Base-by-base conservation (phyloP, 2,888 invertebrate species). In the Crioceris asparagi region DNA sequence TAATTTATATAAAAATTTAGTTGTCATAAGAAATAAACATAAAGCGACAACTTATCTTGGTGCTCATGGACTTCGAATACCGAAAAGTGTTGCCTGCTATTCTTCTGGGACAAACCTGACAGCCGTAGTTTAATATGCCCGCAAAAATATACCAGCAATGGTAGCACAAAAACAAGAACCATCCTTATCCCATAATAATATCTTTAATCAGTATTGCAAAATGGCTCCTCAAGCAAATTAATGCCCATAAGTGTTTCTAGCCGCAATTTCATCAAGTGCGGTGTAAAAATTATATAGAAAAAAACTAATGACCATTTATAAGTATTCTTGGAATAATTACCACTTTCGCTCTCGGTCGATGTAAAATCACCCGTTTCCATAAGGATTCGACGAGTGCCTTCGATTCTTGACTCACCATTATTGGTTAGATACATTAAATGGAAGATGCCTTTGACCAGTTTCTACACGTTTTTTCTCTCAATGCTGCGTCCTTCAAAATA, bases 281-380 rank as follows among this genome's bases (percentile, higher is more conserved):
- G 27, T 11, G 27, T 27, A 27, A 27, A 27, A 27, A 27, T 27
- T 27, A n/a, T n/a, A n/a, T n/a, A n/a, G 14, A 27, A 27, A 27
- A 27, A 27, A 27, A 15, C 27, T 27, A 27, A 27, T 27, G 11
- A 27, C 27, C 27, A 27, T 27, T 27, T 27, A 27, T 27, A 27
- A 27, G 27, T 27, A n/a, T 27, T 27, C 27, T 27, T 27, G 27
- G 27, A 27, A 27, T 27, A 26, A 26, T n/a, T n/a, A n/a, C n/a
- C n/a, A n/a, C n/a, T n/a, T n/a, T n/a, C n/a, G n/a, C n/a, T n/a
- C n/a, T n/a, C n/a, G n/a, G n/a, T n/a, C n/a, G n/a, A n/a, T n/a
- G n/a, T n/a, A n/a, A n/a, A n/a, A n/a, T n/a, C 7, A 12, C 4
- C 27, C 27, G 11, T 12, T 27, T 11, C 12, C 8, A 15, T 27